Conservation (phyloP, 2,113 vertebrate genomes). For the Neodon shergylaensis region DNA sequence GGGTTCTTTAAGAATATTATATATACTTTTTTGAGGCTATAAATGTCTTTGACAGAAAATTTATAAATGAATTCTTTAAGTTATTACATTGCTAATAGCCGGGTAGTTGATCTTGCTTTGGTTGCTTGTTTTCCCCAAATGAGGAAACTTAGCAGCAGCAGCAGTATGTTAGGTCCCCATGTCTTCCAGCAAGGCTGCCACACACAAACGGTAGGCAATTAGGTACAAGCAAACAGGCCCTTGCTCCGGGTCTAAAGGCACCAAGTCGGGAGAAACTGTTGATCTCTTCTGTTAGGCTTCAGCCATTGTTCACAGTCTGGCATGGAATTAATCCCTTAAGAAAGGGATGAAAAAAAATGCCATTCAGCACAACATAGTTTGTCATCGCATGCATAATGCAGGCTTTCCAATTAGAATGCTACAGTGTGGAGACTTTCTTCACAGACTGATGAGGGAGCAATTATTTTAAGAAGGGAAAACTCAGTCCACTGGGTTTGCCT, state of each 20-base stretch:
- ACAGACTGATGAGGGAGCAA: conserved; percentile 77
- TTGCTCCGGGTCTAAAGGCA: conserved; percentile 28
- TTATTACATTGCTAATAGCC: conserved; percentile 2
- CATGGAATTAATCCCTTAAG: conserved; percentile 79
- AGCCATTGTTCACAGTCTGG: conserved; percentile 72
- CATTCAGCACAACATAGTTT: conserved; percentile 77
- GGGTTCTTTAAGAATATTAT: conserved; percentile 30
- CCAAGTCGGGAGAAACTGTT: conserved; percentile 47
- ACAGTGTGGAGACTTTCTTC: conserved; percentile 76
- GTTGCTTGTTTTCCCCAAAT: conserved; percentile 21
- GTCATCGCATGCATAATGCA: conserved; percentile 75
- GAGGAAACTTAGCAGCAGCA: neutral
- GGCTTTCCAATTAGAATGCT: conserved; percentile 79
- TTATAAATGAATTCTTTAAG: conserved; percentile 42
- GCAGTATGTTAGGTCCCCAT: neutral
- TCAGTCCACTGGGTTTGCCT: conserved; percentile 75
- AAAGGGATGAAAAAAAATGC: conserved; percentile 67
- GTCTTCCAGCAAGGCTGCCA: neutral
- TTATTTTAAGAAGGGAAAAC: conserved; percentile 80
- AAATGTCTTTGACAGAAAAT: conserved; percentile 28
- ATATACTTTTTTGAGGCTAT: conserved; percentile 22
- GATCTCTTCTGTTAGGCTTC: conserved; percentile 60
- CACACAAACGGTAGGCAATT: neutral
- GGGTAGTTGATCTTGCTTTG: neutral
- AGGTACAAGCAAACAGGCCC: neutral